phyloP scores from a whole-genome alignment of 2,888 invertebrate species.

The Arctia plantaginis region DNA sequence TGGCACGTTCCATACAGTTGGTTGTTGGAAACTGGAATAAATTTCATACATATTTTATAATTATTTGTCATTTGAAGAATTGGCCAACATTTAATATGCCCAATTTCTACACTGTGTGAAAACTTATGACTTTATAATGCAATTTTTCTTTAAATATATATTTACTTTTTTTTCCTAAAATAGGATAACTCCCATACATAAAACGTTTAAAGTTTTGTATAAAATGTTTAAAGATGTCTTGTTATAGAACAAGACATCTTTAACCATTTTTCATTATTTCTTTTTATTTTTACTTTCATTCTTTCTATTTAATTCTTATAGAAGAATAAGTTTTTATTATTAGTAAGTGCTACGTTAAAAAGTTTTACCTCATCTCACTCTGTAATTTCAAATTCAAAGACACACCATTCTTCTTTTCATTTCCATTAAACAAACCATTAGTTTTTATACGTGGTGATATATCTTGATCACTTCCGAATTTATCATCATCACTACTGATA shows the following conservation, averaged over 20 bases:
- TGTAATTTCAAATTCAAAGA: conserved; percentile 80
- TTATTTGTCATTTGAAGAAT: neutral
- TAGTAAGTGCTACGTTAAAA: neutral
- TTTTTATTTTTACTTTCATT: no score
- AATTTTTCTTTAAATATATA: no score
- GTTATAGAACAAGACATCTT: no score
- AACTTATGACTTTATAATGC: no score
- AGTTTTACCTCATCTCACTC: conserved; percentile 78
- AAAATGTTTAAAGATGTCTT: no score
- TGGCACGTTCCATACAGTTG: conserved; percentile 77
- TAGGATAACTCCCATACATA: no score
- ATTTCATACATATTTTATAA: neutral
- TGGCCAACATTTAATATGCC: neutral
- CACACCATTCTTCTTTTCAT: conserved; percentile 75
- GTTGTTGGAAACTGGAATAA: conserved; percentile 77
- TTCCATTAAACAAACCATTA: conserved; percentile 59
- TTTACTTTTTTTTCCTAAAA: no score
- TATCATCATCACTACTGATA: conserved; percentile 76
- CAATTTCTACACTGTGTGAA: no score
- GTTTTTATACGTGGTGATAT: conserved; percentile 66
- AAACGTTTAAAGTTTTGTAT: no score
- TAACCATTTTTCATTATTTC: no score
- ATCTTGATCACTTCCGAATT: conserved; percentile 74
- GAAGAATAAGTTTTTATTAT: neutral
- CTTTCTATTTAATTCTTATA: no score